phyloP scores from a whole-genome alignment of 2,888 invertebrate species.

The Hedychridium roseum region DNA sequence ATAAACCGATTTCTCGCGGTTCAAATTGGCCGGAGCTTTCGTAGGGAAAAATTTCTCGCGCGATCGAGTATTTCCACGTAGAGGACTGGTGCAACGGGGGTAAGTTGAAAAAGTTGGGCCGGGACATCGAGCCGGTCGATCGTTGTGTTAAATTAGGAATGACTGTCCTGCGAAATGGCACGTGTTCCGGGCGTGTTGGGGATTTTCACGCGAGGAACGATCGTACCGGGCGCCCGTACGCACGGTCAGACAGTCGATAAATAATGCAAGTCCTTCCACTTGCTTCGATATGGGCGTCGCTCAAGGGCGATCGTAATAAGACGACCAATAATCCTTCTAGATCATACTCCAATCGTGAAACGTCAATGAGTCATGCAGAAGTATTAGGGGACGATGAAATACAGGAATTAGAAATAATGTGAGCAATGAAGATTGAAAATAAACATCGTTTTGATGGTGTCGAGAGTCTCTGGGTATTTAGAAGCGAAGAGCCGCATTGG shows the following conservation, averaged over 20 bases:
- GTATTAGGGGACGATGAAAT: too few relatives aligned
- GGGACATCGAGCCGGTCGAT: conserved; percentile 22
- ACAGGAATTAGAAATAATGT: not conserved
- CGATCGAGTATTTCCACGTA: conserved; percentile 3
- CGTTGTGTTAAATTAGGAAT: conserved; percentile 39
- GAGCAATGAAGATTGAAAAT: too few relatives aligned
- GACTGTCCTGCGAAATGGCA: conserved; percentile 25
- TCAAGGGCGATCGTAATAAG: conserved; percentile 2
- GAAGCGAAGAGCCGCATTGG: too few relatives aligned
- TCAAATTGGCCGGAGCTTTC: not conserved
- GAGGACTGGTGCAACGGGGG: conserved; percentile 10
- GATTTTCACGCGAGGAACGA: conserved; percentile 2
- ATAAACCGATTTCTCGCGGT: not conserved
- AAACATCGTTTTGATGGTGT: too few relatives aligned
- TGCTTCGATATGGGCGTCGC: not conserved
- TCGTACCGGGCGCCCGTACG: conserved; percentile 1
- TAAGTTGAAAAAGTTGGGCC: conserved; percentile 10
- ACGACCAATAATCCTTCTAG: not conserved
- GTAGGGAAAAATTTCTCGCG: conserved; percentile 12
- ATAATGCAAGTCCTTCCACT: conserved; percentile 6
- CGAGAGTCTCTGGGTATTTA: too few relatives aligned
- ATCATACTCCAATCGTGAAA: not conserved
- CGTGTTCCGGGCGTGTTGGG: conserved; percentile 16
- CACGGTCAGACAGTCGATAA: conserved; percentile 2
- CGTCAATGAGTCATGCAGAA: not conserved